Base-by-base conservation (phyloP, 2,113 vertebrate genomes). In the Urocynchramus pylzowi region DNA sequence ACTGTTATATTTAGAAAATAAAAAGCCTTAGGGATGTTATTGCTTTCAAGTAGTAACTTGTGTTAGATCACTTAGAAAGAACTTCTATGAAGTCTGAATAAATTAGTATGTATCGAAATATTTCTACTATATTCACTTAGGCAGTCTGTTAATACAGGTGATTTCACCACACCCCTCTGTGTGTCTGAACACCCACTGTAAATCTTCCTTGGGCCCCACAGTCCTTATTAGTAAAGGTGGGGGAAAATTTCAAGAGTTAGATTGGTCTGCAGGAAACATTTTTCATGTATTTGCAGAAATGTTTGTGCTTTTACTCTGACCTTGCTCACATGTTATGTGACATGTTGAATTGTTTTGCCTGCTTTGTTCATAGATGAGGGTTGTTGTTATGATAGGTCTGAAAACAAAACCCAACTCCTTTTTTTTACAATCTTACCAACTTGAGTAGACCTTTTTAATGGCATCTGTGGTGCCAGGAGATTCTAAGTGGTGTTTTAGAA, bases 51-150 rank as follows among this genome's bases (percentile, higher is more conserved):
- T 76, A 86, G 79, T 59, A 84, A 81, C 76, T 86, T 88, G 68
- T 44, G 52, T 75, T 90, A 65, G 49, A 87, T 92, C 37, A 53
- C 63, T 87, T 93, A 68, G 44, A 47, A 73, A 35, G 70, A 67
- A 59, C 73, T 96, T 96, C 27, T 44, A 54, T 10, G 1, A 92
- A 86, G 83, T 88, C 87, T 84, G 73, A 90, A 82, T 87, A 84
- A 68, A 92, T 95, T 70, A 92, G n/a, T 52, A 60, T 30, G 27
- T 93, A 63, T 87, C 21, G 61, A 94, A 95, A 82, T 82, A 61
- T 75, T 94, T 89, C 31, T 81, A 6, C 67, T 69, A 1, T 68
- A 47, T 78, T 93, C 49, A 23, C 22, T 90, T 53, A 37, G 73
- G 61, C 80, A 28, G 76, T 71, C 76, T 92, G 31, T 82, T 92